Conservation (phyloP, 2,113 vertebrate genomes). For the Xiphias gladius region DNA sequence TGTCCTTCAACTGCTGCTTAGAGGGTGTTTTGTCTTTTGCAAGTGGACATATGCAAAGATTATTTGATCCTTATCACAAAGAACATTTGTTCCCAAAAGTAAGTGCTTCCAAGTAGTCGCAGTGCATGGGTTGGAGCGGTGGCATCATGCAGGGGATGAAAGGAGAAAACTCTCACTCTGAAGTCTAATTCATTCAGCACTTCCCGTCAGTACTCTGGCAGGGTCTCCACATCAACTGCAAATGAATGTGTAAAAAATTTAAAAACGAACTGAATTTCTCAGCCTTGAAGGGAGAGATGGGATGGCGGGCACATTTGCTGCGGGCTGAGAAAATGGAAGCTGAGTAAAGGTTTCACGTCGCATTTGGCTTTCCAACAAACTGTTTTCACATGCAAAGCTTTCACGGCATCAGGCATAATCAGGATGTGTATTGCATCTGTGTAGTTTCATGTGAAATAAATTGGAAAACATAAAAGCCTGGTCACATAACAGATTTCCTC, state of each 20-base stretch:
- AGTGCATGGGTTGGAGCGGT: slow-evolving; percentile 35
- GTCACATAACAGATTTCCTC: slow-evolving; percentile 40
- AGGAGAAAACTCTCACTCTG: slow-evolving; percentile 33
- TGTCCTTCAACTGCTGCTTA: slow-evolving; percentile 14
- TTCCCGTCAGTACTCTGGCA: slow-evolving; percentile 40
- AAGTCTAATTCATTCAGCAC: slow-evolving; percentile 52
- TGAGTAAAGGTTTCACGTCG: slow-evolving; percentile 27
- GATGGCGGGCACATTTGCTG: slow-evolving; percentile 12
- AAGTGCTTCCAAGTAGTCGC: slow-evolving; percentile 18
- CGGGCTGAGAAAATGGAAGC: slow-evolving; percentile 35
- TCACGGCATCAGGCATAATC: slow-evolving; percentile 53
- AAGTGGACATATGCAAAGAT: slow-evolving; percentile 43
- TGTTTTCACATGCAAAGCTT: slow-evolving; percentile 31
- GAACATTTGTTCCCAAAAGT: slow-evolving; percentile 65
- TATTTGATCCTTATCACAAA: slow-evolving; percentile 62
- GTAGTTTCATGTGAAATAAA: slow-evolving; percentile 16
- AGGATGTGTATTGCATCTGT: slow-evolving; percentile 23
- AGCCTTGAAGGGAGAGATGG: slow-evolving; percentile 25
- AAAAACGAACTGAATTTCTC: slow-evolving; percentile 43
- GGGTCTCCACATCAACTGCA: slow-evolving; percentile 34
- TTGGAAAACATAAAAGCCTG: slow-evolving; percentile 40
- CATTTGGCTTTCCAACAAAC: slow-evolving; percentile 38
- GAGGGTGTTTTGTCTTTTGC: slow-evolving; percentile 37
- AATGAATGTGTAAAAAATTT: slow-evolving; percentile 49
- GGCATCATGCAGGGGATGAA: slow-evolving; percentile 46